phyloP scores from a whole-genome alignment of 2,888 invertebrate species.

The Tribolium freemani region DNA sequence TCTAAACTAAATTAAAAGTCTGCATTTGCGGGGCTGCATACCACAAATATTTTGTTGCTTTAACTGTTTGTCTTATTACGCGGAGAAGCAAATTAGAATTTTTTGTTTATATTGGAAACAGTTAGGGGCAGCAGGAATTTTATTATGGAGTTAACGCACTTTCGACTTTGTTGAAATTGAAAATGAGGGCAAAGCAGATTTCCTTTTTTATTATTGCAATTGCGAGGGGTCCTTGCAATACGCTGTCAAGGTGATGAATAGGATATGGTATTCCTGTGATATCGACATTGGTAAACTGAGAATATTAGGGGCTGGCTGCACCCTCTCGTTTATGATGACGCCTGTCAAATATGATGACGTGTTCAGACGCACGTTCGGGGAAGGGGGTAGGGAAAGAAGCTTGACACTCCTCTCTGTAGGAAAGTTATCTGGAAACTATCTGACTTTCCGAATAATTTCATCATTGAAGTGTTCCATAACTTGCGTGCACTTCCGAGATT shows the following conservation, averaged over 20 bases:
- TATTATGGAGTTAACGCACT: background rate
- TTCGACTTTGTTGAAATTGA: background rate
- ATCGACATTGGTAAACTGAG: constrained; percentile 19
- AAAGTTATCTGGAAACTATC: constrained; percentile 56
- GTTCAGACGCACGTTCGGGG: background rate
- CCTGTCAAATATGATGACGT: constrained; percentile 33
- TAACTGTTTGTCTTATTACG: no score
- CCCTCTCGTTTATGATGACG: constrained; percentile 21
- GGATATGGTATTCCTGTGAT: constrained; percentile 17
- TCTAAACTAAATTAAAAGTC: constrained; percentile 47
- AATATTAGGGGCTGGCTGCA: constrained; percentile 17
- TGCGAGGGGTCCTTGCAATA: constrained; percentile 11
- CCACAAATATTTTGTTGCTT: background rate
- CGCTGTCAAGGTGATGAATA: constrained; percentile 25
- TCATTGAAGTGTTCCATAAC: constrained; percentile 64
- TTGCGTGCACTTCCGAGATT: constrained; percentile 60
- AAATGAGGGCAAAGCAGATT: background rate
- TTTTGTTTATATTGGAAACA: no score
- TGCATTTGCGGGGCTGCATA: constrained; percentile 3
- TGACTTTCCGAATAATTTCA: constrained; percentile 64
- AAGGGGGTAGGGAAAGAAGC: background rate
- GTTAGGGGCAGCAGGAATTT: background rate
- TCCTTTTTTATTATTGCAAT: background rate
- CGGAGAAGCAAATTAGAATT: no score
- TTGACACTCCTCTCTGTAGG: constrained; percentile 22